A percentile compares a stretch with the other conserved stretches of the same genome.
These are phyloP conservation scores for Acronicta leporina DNA, from an alignment of 2,888 invertebrate species.

Conservation along the genomic window DNA sequence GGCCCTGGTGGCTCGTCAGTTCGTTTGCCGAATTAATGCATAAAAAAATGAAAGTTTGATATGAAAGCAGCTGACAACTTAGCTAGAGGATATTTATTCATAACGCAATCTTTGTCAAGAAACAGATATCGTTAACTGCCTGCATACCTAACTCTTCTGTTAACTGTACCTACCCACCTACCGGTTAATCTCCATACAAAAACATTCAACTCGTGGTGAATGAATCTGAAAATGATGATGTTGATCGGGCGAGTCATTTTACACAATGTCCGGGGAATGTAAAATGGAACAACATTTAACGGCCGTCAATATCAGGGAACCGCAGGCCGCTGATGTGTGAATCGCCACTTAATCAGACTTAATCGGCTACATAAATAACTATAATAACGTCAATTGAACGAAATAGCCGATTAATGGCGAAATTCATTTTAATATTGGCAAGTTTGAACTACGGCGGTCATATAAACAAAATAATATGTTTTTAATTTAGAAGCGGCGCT, in stretches of 20 bases:
- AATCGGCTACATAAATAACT: constrained; percentile 53
- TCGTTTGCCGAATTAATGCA: too few species aligned
- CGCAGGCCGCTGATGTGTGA: constrained; percentile 51
- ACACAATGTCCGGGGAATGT: constrained; percentile 31
- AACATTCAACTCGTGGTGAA: constrained; percentile 1
- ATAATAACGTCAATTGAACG: constrained; percentile 35
- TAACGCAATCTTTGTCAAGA: too few species aligned
- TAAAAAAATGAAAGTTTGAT: too few species aligned
- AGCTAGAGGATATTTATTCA: too few species aligned
- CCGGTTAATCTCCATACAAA: too few species aligned
- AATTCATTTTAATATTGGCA: constrained; percentile 29
- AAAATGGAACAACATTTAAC: constrained; percentile 42
- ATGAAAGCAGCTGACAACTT: too few species aligned
- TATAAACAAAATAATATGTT: too few species aligned
- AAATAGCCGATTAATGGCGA: constrained; percentile 30
- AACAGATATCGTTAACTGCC: too few species aligned
- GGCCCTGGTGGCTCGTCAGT: too few species aligned
- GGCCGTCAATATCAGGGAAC: constrained; percentile 46
- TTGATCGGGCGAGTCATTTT: constrained; percentile 26
- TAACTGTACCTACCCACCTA: too few species aligned
- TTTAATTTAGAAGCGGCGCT: too few species aligned
- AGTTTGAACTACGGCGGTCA: not conserved
- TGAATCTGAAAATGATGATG: constrained; percentile 6
- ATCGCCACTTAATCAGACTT: constrained; percentile 53
- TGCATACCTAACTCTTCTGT: too few species aligned